Evolutionary conservation across 2,797 vertebrate species (phyloP), one percentile per base, ranked within the genome.

Genomic region (Tenualosa ilisha): DNA sequence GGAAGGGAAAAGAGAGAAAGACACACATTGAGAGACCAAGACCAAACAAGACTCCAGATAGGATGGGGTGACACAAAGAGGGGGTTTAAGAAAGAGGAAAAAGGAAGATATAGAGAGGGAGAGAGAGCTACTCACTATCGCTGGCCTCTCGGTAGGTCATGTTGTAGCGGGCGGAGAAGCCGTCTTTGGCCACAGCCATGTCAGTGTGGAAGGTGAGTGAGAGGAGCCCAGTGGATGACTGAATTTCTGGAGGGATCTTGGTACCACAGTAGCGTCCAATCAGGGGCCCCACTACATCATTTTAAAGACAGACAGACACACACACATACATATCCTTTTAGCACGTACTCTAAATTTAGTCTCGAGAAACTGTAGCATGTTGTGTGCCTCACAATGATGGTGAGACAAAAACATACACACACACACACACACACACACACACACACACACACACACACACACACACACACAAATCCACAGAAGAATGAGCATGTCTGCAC

Each of bases 181-280:
- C 96, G 0, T 97, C 97, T 91, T 97, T 99, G 53, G 98, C 98
- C 88, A 99, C 98, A 0, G 98, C 98, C 96, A 99, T 97, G 93
- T 99, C 98, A 0, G 98, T 99, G 95, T 99, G 98, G 93, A 99
- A 99, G 90, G 97, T 96, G 86, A 99, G 96, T 0, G 98, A 99
- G 53, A 99, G 96, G 85, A 99, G 96, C 0, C 98, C 98, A 0
- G 98, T 98, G 0, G 97, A 97, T 0, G 98, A 99, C 22, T 96
- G 97, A 90, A 99, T 98, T 92, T 98, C 97, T 0, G 98, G 97
- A 0, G 98, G 98, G 84, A 98, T 96, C 92, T 96, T 97, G 12
- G 95, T 96, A 37, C 98, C 98, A 83, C 98, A 99, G 91, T 99
- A 99, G 87, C 97, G 97, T 89, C 98, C 98, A 89, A 99, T 99